Evolutionary conservation across 1,140 invertebrate species (phyloP).

Genomic region (Limonius californicus): DNA sequence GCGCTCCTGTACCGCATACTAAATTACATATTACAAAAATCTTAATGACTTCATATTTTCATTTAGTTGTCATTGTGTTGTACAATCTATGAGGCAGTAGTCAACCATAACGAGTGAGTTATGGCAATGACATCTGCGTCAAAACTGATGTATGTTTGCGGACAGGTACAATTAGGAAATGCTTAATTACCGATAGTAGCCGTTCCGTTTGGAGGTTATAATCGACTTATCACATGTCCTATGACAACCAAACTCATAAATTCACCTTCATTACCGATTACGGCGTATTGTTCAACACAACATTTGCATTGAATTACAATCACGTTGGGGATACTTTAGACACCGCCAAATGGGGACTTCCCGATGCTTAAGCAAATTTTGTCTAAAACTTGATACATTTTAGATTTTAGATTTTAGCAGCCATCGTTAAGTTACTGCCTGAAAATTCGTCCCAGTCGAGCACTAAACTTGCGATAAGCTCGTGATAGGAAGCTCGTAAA

Average conservation of each 20-base stretch:
- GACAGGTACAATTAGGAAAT: conserved; percentile 13
- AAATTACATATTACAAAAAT: no score
- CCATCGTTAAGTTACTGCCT: background rate
- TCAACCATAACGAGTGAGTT: conserved; percentile 1
- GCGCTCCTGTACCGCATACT: no score
- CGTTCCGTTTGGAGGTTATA: conserved; percentile 10
- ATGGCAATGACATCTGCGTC: conserved; percentile 1
- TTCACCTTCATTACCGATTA: conserved; percentile 1
- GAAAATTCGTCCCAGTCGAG: conserved; percentile 13
- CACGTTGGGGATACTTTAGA: background rate
- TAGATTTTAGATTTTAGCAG: background rate
- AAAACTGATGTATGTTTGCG: conserved; percentile 14
- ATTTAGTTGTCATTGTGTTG: background rate
- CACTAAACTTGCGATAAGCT: conserved; percentile 4
- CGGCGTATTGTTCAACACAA: background rate
- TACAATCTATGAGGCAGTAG: no score
- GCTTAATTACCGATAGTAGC: conserved; percentile 10
- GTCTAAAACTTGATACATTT: background rate
- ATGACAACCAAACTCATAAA: conserved; percentile 1
- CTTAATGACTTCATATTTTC: background rate
- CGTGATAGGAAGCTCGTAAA: conserved; percentile 13
- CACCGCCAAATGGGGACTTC: no score
- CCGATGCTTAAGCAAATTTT: background rate
- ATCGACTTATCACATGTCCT: conserved; percentile 14
- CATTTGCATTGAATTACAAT: background rate